These are phyloP conservation scores for Tetrax tetrax DNA, from an alignment of 2,113 vertebrate genomes.

Conservation along the genomic window DNA sequence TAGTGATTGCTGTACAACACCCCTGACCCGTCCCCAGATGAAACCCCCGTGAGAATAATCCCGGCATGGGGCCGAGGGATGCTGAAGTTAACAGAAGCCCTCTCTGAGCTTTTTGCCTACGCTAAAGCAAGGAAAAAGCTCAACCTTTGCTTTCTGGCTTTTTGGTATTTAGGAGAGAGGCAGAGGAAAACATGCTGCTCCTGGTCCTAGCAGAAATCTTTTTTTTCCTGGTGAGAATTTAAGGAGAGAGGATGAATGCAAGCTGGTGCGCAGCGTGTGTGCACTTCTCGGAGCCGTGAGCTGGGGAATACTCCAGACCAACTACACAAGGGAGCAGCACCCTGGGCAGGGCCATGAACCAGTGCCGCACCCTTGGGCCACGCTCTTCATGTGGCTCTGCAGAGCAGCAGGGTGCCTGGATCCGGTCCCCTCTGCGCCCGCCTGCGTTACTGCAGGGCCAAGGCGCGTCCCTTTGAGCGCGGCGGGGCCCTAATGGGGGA, in stretches of 20 bases:
- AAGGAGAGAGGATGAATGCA: not conserved
- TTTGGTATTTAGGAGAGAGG: not conserved
- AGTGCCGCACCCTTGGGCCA: not conserved
- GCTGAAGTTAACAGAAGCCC: not conserved
- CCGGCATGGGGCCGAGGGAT: not conserved
- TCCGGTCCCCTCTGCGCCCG: fast-evolving
- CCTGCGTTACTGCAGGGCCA: not conserved
- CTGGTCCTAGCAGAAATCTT: not conserved
- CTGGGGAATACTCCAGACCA: not conserved
- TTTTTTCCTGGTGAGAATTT: not conserved
- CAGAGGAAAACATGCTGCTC: not conserved
- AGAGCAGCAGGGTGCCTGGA: not conserved
- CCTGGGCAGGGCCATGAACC: not conserved
- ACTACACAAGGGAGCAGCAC: not conserved
- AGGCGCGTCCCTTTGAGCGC: fast-evolving
- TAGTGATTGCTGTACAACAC: not conserved
- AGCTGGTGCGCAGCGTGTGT: fast-evolving
- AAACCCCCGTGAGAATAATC: not conserved
- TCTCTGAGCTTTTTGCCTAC: not conserved
- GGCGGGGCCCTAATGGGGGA: fast-evolving
- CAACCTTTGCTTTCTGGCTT: not conserved
- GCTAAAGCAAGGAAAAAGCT: not conserved
- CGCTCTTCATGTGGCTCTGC: not conserved
- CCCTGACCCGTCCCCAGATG: not conserved
- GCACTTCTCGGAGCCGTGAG: not conserved